Conservation (phyloP, 2,797 vertebrate species). For the Takifugu rubripes region DNA sequence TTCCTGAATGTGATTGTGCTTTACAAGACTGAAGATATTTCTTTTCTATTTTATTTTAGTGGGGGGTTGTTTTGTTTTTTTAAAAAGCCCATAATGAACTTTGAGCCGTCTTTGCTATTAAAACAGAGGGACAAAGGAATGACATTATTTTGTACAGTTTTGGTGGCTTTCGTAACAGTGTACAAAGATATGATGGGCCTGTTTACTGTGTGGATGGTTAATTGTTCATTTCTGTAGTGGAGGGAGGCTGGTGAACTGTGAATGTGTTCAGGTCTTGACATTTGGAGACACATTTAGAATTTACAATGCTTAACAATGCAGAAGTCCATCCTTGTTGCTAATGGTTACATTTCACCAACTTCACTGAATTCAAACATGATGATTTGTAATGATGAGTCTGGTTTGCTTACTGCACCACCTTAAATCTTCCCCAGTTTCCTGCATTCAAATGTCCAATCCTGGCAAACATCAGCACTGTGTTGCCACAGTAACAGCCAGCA, state of each 20-base stretch:
- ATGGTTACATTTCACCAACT: constrained; percentile 33
- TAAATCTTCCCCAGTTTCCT: constrained; percentile 49
- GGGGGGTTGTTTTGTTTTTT: background rate
- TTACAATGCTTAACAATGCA: constrained; percentile 32
- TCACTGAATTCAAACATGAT: constrained; percentile 18
- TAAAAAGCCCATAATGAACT: background rate
- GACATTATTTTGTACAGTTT: background rate
- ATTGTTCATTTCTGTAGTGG: constrained; percentile 39
- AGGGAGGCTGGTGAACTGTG: constrained; percentile 49
- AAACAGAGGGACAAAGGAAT: constrained; percentile 1
- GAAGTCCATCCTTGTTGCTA: constrained; percentile 25
- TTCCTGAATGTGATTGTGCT: constrained; percentile 35
- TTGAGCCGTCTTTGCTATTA: constrained; percentile 8
- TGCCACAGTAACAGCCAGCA: constrained; percentile 39
- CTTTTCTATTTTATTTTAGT: constrained; percentile 11
- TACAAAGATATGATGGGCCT: constrained; percentile 29
- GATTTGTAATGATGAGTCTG: too few species aligned
- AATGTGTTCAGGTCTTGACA: constrained; percentile 52
- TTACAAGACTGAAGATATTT: constrained; percentile 20
- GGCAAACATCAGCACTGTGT: constrained; percentile 42
- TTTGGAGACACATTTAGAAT: constrained; percentile 38
- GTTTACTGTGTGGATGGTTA: constrained; percentile 28
- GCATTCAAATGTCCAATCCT: constrained; percentile 43
- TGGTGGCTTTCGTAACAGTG: constrained; percentile 16
- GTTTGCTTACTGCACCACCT: constrained; percentile 25